Evolutionary conservation across 2,888 invertebrate species (phyloP).

Genomic region (Deilephila elpenor): DNA sequence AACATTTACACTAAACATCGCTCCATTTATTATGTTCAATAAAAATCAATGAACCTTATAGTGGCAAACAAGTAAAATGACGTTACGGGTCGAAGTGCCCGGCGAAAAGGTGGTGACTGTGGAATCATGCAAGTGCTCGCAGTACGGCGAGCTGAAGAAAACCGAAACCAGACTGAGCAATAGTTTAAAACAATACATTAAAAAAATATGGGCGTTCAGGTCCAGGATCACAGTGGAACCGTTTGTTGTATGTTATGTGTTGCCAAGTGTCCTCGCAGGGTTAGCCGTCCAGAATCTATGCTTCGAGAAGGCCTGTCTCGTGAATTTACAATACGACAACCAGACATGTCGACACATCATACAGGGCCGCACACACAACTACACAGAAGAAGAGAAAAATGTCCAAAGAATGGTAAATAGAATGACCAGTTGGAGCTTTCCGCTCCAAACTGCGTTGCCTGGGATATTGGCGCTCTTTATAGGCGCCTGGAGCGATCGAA

Average conservation of each 20-base stretch:
- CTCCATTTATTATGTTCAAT: conserved; percentile 39
- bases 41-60: conserved; percentile 35
- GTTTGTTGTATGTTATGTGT: conserved; percentile 86
- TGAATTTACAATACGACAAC: conserved; percentile 81
- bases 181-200: conserved; percentile 70
- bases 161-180: conserved; percentile 67
- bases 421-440: conserved; percentile 85
- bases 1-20: conserved; percentile 18
- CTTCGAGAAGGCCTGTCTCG: conserved; percentile 85
- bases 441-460: conserved; percentile 84
- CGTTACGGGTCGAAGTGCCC: conserved; percentile 79
- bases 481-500: conserved; percentile 87
- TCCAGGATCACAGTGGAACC: conserved; percentile 87
- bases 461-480: conserved; percentile 84
- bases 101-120: conserved; percentile 73
- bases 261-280: conserved; percentile 88
- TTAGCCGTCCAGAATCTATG: conserved; percentile 83
- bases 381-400: conserved; percentile 71
- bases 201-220: conserved; percentile 72
- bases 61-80: conserved; percentile 65
- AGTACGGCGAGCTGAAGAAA: conserved; percentile 62
- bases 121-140: conserved; percentile 73
- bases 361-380: conserved; percentile 72
- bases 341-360: conserved; percentile 81
- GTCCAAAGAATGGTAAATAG: conserved; percentile 83